Percentiles rank a stretch among this genome's conserved stretches.
These are phyloP conservation scores for Parauchenoglanis ngamensis DNA, from an alignment of 2,797 vertebrate species.

Conservation along the genomic window DNA sequence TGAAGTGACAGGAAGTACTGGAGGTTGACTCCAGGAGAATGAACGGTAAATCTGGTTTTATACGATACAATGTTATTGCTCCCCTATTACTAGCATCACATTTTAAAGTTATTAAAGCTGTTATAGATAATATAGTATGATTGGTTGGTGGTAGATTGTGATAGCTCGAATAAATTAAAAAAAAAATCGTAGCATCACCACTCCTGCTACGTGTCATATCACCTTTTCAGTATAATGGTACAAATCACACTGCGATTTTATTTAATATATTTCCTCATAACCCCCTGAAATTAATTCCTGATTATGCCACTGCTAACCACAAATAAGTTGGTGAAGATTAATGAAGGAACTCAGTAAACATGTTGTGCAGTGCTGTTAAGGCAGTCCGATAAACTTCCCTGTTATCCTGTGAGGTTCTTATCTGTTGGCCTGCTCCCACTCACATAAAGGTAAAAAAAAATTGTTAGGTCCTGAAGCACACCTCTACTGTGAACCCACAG, in stretches of 20 bases:
- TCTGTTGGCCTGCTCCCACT: background rate
- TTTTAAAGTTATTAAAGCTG: background rate
- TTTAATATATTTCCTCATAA: background rate
- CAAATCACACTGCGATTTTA: background rate
- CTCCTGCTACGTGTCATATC: background rate
- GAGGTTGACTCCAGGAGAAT: background rate
- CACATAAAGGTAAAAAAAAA: background rate
- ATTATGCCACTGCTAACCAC: background rate
- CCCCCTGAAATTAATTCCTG: background rate
- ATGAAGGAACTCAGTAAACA: background rate
- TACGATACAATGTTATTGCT: background rate
- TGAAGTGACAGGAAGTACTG: background rate
- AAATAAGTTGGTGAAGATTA: background rate
- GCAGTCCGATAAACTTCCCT: background rate
- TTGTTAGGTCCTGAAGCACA: background rate
- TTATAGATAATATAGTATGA: background rate
- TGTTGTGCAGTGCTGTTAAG: background rate
- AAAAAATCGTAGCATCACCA: background rate
- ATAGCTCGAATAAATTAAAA: background rate
- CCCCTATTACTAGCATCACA: background rate
- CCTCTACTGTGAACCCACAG: slow-evolving; percentile 13
- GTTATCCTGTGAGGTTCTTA: background rate
- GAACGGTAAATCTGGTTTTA: no score
- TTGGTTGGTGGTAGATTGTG: background rate
- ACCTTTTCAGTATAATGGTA: background rate